Evolutionary conservation across 1,140 invertebrate species (phyloP).

Genomic region (Drosophila ananassae): DNA sequence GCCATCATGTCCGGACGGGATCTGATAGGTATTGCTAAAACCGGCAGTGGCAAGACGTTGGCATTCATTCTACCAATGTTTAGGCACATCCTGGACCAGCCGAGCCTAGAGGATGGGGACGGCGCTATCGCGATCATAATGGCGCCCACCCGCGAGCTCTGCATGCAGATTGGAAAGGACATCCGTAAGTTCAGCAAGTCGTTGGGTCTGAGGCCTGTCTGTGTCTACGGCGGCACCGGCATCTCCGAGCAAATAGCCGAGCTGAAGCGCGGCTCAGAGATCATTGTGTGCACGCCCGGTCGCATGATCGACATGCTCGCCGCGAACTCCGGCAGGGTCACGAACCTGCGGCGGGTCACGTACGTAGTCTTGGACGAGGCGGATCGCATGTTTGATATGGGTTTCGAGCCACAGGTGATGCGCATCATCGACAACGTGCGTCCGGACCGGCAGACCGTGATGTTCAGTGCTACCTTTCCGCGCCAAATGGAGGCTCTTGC

Average conservation of each 20-base stretch:
- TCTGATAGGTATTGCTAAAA: slow-evolving; percentile 99
- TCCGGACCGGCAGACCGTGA: slow-evolving; percentile 98
- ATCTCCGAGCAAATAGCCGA: slow-evolving; percentile 94
- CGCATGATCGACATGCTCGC: slow-evolving; percentile 99
- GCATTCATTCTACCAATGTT: slow-evolving; percentile 99
- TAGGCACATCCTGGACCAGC: slow-evolving; percentile 98
- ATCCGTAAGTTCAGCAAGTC: slow-evolving; percentile 98
- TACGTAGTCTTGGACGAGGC: slow-evolving; percentile 99
- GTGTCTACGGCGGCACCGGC: slow-evolving; percentile 98
- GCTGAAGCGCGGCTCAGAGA: slow-evolving; percentile 98
- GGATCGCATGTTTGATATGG: slow-evolving; percentile 99
- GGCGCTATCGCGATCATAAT: slow-evolving; percentile 98
- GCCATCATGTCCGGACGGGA: slow-evolving; percentile 99
- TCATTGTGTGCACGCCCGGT: slow-evolving; percentile 99
- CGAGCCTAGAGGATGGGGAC: slow-evolving; percentile 96
- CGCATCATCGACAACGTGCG: slow-evolving; percentile 98
- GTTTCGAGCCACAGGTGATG: slow-evolving; percentile 99
- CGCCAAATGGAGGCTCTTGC: slow-evolving; percentile 99
- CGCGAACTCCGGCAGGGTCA: slow-evolving; percentile 98
- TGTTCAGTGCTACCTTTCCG: slow-evolving; percentile 99
- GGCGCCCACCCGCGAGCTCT: slow-evolving; percentile 98
- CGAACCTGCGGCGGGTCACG: slow-evolving; percentile 97
- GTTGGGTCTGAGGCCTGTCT: slow-evolving; percentile 94
- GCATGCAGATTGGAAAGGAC: slow-evolving; percentile 99
- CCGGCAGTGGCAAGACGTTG: slow-evolving; percentile 99